Evolutionary conservation across 2,888 invertebrate species (phyloP).

Genomic region (Physocephala rufipes): DNA sequence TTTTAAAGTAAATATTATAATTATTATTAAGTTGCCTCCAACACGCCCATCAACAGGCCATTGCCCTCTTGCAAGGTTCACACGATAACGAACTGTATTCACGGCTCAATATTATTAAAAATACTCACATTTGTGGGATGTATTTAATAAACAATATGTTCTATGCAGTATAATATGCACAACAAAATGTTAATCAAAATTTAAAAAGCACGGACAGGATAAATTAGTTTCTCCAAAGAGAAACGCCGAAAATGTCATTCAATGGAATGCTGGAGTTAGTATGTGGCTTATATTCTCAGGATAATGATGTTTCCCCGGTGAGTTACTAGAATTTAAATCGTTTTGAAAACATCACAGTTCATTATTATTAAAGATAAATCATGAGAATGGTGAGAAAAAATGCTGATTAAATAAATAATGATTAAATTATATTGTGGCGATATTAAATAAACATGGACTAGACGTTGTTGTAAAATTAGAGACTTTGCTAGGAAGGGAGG

Average conservation of each 20-base stretch:
- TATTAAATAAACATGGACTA: too few species aligned
- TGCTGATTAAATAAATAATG: too few species aligned
- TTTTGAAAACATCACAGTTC: too few species aligned
- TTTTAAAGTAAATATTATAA: neutral
- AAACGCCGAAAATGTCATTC: slow-evolving; percentile 53
- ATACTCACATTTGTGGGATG: neutral
- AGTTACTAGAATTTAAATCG: slow-evolving; percentile 46
- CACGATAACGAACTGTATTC: neutral
- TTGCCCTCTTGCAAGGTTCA: slow-evolving; percentile 15
- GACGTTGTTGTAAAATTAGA: too few species aligned
- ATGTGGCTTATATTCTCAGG: slow-evolving; percentile 71
- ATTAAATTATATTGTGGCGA: too few species aligned
- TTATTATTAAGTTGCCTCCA: neutral
- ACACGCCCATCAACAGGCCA: neutral
- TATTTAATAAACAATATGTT: neutral
- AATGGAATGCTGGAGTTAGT: slow-evolving; percentile 67
- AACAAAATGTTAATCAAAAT: neutral
- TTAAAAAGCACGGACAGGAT: neutral
- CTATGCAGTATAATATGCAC: neutral
- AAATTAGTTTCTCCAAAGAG: neutral
- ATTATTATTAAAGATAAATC: too few species aligned
- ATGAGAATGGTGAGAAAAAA: too few species aligned
- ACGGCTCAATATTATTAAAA: neutral
- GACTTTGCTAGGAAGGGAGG: too few species aligned
- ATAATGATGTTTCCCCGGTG: slow-evolving; percentile 70